phyloP scores from a whole-genome alignment of 1,140 invertebrate genomes.

The Cydia splendana region DNA sequence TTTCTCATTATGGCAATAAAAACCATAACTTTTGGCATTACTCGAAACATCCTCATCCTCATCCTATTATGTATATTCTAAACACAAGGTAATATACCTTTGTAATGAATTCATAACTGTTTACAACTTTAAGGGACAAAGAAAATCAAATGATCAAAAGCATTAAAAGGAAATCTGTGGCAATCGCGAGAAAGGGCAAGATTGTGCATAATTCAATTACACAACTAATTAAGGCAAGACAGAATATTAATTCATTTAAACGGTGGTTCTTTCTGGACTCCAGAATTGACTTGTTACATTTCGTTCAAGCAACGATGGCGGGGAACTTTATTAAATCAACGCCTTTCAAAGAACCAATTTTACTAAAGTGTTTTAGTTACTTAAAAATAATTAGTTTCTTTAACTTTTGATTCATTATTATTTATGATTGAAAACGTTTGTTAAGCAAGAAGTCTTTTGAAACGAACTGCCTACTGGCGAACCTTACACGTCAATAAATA shows the following conservation, averaged over 20 bases:
- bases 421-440: slow-evolving; percentile 3
- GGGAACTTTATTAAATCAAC: slow-evolving; percentile 18
- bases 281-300: slow-evolving; percentile 23
- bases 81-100: neutral
- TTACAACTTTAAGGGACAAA: neutral
- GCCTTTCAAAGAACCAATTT: slow-evolving; percentile 1
- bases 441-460: neutral
- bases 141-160: neutral
- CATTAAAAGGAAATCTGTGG: neutral
- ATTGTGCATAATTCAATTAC: slow-evolving; percentile 27
- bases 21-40: too few relatives aligned
- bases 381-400: slow-evolving; percentile 13
- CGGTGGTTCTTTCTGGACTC: slow-evolving; percentile 14
- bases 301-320: slow-evolving; percentile 22
- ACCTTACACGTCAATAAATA: too few relatives aligned
- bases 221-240: slow-evolving; percentile 17
- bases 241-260: slow-evolving; percentile 29
- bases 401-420: slow-evolving; percentile 21
- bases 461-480: too few relatives aligned
- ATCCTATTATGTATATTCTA: too few relatives aligned
- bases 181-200: slow-evolving; percentile 2
- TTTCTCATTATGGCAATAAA: too few relatives aligned
- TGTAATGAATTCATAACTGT: neutral
- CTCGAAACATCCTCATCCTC: too few relatives aligned
- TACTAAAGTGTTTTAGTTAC: slow-evolving; percentile 5